Base-by-base conservation (phyloP, 1,140 invertebrate genomes). In the Plutomurus gul region DNA sequence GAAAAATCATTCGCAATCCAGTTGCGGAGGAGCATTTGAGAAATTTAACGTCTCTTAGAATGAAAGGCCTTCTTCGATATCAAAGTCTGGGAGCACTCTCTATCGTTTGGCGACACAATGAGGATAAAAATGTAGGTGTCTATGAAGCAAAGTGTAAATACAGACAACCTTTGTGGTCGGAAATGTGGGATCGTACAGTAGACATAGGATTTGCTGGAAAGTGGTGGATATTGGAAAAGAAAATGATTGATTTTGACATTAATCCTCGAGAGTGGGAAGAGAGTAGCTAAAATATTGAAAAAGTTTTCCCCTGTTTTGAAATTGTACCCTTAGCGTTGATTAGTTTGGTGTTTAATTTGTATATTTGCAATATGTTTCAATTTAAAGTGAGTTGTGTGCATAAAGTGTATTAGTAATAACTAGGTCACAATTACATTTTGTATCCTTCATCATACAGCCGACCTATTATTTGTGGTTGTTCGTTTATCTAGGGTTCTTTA, bases 161-260 rank as follows among this genome's bases (percentile, higher is more conserved):
- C 84, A 86, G 93, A 27, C 88, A 91, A 85, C 91, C 92, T 4
- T 84, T 86, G 82, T 90, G 89, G 81, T 27, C 30, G 11, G 73
- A 89, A 6, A 90, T 88, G 37, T 90, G 92, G 84, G 84, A 90
- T 82, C 88, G 91, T 82, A 90, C 95, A 78, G 86, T 95, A 30
- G 95, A 96, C 86, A 85, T 95, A 78, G 94, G 95, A 6, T 89
- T 94, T 82, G 88, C 92, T 85, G 91, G 92, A 76, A 88, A 88
- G 76, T 95, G 92, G 92, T 92, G 91, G 90, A 87, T 91, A 75
- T 86, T 93, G 27, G 88, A 89, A 51, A 88, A 89, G 81, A 91
- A 91, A 85, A 94, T 94, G 89, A 87, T 86, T 60, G 91, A 95
- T 86, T 95, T 91, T 88, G 94, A 95, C 89, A 86, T 94, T 10